These are phyloP conservation scores for Salpingus planirostris DNA, from an alignment of 2,888 invertebrate genomes.

Conservation along the genomic window DNA sequence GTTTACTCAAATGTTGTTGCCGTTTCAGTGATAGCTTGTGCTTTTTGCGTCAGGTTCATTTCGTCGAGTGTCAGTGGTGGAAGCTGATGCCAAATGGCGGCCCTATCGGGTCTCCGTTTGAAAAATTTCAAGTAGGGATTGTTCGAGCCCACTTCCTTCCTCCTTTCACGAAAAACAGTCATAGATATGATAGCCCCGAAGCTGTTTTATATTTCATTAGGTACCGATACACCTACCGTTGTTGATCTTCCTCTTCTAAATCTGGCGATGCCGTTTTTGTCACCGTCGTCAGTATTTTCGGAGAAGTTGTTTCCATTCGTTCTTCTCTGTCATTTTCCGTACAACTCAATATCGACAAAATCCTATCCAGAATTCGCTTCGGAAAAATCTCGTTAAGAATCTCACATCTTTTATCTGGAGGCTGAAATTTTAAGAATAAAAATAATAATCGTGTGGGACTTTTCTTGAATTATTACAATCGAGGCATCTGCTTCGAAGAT, in stretches of 20 bases:
- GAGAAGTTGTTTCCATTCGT: too few relatives aligned
- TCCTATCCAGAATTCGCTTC: constrained; percentile 12
- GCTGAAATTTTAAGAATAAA: too few relatives aligned
- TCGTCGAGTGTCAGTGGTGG: constrained; percentile 32
- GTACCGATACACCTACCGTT: neutral
- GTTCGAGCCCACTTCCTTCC: constrained; percentile 16
- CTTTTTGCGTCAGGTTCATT: constrained; percentile 35
- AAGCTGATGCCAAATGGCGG: constrained; percentile 35
- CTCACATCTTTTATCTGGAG: constrained; percentile 17
- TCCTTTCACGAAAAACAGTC: constrained; percentile 4
- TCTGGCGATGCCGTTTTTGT: too few relatives aligned
- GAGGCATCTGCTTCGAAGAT: constrained; percentile 28
- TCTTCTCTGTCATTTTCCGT: too few relatives aligned
- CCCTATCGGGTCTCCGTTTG: constrained; percentile 29
- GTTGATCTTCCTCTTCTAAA: neutral
- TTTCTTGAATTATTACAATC: constrained; percentile 30
- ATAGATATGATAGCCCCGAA: neutral
- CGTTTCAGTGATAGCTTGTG: constrained; percentile 32
- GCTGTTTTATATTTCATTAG: too few relatives aligned
- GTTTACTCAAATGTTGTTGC: too few relatives aligned
- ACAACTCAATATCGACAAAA: constrained; percentile 16
- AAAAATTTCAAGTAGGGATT: constrained; percentile 36
- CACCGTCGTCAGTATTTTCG: neutral
- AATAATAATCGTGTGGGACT: neutral
- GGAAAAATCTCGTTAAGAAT: constrained; percentile 23